These are phyloP conservation scores for Notiomystis cincta DNA, from an alignment of 2,113 vertebrate genomes.

Conservation along the genomic window DNA sequence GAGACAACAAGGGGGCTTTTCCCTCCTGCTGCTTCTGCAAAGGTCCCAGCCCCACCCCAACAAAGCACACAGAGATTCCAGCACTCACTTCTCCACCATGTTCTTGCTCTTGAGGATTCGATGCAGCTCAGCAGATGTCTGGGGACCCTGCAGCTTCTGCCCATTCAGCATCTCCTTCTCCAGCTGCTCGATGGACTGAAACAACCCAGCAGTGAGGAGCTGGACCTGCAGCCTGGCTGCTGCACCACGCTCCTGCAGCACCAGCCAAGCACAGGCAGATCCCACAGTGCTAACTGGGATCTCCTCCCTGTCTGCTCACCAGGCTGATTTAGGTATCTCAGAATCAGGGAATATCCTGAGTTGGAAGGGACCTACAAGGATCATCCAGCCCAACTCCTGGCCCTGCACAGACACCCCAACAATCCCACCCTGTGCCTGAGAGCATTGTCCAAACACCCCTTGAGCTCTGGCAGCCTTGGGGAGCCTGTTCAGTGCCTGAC, in stretches of 20 bases:
- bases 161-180: constrained; percentile 96
- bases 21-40: not conserved
- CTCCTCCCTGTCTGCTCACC: not conserved
- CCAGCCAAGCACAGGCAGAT: not conserved
- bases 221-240: not conserved
- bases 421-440: not conserved
- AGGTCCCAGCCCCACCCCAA: not conserved
- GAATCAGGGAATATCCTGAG: not conserved
- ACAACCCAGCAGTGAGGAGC: not conserved
- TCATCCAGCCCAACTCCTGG: not conserved
- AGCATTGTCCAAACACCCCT: rapidly evolving
- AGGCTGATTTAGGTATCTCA: not conserved
- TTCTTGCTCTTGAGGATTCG: constrained; percentile 86
- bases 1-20: not conserved
- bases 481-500: not conserved
- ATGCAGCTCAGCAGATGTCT: constrained; percentile 86
- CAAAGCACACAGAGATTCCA: not conserved
- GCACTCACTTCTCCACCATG: constrained; percentile 84
- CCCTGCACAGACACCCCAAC: not conserved
- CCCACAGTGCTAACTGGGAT: not conserved
- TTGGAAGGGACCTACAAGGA: not conserved
- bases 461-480: not conserved
- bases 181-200: constrained; percentile 89
- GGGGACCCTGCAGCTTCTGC: constrained; percentile 97
- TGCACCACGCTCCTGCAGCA: rapidly evolving